Percentiles rank a stretch among this genome's conserved stretches.
Conservation (phyloP, 1,140 invertebrate species). For the Scaptomyza hsui region DNA sequence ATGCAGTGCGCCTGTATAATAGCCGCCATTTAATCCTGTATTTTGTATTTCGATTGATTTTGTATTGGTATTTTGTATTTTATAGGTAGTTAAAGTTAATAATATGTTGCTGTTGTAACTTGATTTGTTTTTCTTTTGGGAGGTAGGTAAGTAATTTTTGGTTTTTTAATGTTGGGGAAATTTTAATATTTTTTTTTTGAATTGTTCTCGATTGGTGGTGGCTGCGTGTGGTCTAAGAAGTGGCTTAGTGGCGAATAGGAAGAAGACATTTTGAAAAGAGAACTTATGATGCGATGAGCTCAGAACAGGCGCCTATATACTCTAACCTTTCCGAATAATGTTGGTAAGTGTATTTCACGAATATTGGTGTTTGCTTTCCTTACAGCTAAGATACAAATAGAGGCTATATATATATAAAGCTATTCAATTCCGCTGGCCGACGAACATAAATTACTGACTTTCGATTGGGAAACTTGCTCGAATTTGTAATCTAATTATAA, state of each 20-base stretch:
- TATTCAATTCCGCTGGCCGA: conserved; percentile 25
- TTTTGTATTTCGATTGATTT: conserved; percentile 84
- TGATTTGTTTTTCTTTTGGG: conserved; percentile 29
- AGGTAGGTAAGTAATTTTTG: conserved; percentile 3
- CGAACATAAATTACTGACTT: conserved; percentile 56
- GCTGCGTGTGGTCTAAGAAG: conserved; percentile 50
- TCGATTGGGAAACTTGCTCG: conserved; percentile 17
- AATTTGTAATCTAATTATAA: conserved; percentile 28
- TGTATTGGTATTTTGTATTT: conserved; percentile 63
- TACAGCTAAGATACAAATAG: conserved; percentile 23
- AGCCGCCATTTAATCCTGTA: conserved; percentile 89
- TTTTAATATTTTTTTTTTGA: conserved; percentile 20
- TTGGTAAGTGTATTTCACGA: not conserved
- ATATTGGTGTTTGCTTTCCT: conserved; percentile 7
- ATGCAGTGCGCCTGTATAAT: conserved; percentile 89
- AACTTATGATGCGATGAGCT: conserved; percentile 39
- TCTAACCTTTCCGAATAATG: conserved; percentile 3
- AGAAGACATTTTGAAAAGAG: conserved; percentile 7
- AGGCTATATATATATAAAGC: conserved; percentile 3
- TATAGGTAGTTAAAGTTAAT: conserved; percentile 47
- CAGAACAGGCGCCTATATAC: conserved; percentile 42
- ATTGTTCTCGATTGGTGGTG: conserved; percentile 30
- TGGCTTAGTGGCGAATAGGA: conserved; percentile 38
- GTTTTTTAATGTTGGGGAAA: conserved; percentile 29
- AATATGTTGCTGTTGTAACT: conserved; percentile 56